phyloP scores from a whole-genome alignment of 2,113 vertebrate species.

The Muntiacus reevesi region DNA sequence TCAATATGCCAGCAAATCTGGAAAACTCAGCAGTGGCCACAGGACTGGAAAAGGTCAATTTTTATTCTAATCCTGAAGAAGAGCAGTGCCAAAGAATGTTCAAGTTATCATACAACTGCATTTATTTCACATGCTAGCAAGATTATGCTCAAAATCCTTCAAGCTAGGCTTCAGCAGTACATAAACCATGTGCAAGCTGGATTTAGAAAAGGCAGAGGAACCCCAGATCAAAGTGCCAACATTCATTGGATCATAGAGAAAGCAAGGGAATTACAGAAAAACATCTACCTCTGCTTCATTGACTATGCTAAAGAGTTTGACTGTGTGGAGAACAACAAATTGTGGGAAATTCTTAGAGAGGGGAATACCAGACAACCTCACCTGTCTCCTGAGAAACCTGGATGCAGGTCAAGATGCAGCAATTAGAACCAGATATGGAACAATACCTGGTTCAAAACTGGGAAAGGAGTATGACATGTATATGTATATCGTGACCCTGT shows the following conservation, averaged over 20 bases:
- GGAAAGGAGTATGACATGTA: neutral
- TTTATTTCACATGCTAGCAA: neutral
- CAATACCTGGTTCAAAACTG: neutral
- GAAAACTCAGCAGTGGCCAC: neutral
- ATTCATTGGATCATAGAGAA: neutral
- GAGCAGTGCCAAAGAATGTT: neutral
- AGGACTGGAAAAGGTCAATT: neutral
- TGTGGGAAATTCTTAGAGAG: neutral
- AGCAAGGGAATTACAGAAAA: neutral
- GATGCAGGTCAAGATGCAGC: neutral
- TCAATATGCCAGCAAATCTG: neutral
- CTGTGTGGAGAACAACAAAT: neutral
- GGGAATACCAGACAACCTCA: neutral
- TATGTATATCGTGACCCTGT: neutral
- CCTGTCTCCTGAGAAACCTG: neutral
- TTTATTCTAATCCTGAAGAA: neutral
- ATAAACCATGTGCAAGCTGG: neutral
- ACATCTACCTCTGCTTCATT: neutral
- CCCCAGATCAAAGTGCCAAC: neutral
- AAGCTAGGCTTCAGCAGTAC: neutral
- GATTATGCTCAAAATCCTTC: neutral
- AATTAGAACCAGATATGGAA: neutral
- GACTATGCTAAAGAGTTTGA: neutral
- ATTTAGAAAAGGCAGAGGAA: neutral
- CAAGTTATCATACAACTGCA: neutral